Evolutionary conservation across 2,113 vertebrate species (phyloP).

Genomic region (Plecturocebus donacophilus): DNA sequence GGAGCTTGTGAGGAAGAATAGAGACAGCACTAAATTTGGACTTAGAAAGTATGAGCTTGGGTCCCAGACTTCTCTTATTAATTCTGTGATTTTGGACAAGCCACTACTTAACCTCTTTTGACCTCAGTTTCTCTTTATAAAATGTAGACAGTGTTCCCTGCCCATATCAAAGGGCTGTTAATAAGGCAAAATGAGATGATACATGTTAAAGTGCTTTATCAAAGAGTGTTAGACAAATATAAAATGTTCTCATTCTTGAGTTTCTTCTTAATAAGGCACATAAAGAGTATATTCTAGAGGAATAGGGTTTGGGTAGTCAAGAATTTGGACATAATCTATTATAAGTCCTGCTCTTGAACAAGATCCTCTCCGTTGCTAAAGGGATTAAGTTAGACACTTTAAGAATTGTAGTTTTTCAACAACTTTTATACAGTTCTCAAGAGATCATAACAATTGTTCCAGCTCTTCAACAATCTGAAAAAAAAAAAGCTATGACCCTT

Average conservation of each 20-base stretch:
- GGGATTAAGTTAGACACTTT: background rate
- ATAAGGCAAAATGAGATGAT: background rate
- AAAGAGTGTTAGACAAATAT: background rate
- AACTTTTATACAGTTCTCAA: background rate
- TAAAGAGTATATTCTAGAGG: background rate
- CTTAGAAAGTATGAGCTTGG: background rate
- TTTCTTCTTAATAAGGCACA: background rate
- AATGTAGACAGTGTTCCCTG: background rate
- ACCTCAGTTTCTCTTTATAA: background rate
- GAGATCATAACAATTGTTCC: background rate
- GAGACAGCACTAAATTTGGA: background rate
- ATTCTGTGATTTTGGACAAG: background rate
- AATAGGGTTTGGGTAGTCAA: background rate
- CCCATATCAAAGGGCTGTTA: background rate
- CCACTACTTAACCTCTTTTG: background rate
- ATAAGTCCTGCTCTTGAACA: background rate
- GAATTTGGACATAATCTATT: background rate
- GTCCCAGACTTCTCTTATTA: background rate
- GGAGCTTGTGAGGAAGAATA: background rate
- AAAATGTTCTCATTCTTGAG: background rate
- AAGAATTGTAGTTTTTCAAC: background rate
- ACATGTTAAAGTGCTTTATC: background rate
- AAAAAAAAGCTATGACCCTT: background rate
- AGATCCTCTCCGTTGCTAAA: background rate
- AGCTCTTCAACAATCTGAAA: background rate